These are phyloP conservation scores for Tenebrio molitor DNA, from an alignment of 1,140 invertebrate genomes.

Conservation along the genomic window DNA sequence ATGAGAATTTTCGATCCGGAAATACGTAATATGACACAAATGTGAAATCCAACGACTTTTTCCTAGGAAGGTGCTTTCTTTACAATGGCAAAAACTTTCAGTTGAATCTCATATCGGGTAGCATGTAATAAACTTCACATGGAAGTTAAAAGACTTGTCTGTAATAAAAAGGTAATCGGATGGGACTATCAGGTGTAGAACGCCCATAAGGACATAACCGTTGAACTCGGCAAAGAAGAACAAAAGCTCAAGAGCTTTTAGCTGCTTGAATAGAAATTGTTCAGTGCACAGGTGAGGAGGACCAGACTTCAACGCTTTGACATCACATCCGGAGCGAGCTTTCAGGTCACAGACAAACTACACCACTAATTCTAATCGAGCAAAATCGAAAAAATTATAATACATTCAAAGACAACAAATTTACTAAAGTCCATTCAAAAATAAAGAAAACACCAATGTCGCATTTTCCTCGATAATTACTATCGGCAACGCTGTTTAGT, in stretches of 20 bases:
- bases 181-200: slow-evolving; percentile 53
- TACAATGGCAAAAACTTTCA: slow-evolving; percentile 28
- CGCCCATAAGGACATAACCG: slow-evolving; percentile 49
- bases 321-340: slow-evolving; percentile 49
- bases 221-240: slow-evolving; percentile 47
- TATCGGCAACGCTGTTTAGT: too few species aligned
- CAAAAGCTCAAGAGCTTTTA: slow-evolving; percentile 48
- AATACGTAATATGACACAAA: slow-evolving; percentile 16
- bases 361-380: too few species aligned
- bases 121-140: slow-evolving; percentile 52
- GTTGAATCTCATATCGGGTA: slow-evolving; percentile 48
- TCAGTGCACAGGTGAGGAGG: slow-evolving; percentile 42
- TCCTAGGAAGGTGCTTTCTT: slow-evolving; percentile 13
- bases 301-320: slow-evolving; percentile 50
- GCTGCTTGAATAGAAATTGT: slow-evolving; percentile 46
- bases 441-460: too few species aligned
- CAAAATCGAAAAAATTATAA: too few species aligned
- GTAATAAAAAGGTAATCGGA: slow-evolving; percentile 51
- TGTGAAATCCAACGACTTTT: slow-evolving; percentile 35
- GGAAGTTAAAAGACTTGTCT: slow-evolving; percentile 47
- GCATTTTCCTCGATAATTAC: too few species aligned
- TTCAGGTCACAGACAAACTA: slow-evolving; percentile 9
- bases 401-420: too few species aligned
- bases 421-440: too few species aligned
- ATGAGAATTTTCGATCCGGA: slow-evolving; percentile 28